phyloP scores from a whole-genome alignment of 2,113 vertebrate genomes.

The Bos indicus region DNA sequence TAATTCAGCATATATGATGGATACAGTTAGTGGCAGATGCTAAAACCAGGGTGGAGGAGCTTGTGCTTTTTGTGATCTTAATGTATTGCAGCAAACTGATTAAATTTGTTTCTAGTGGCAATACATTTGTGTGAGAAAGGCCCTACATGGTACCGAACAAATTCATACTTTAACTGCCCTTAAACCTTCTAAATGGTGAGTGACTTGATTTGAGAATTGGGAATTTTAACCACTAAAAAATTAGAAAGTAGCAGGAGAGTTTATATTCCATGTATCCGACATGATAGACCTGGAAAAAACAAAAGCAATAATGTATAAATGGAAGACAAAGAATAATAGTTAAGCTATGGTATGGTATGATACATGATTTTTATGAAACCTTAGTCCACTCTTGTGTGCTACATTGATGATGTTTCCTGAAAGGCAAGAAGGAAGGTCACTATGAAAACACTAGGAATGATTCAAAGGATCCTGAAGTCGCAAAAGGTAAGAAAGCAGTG shows the following conservation, averaged over 20 bases:
- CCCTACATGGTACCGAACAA: not conserved
- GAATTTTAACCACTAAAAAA: not conserved
- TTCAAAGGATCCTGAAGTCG: not conserved
- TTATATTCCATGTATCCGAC: not conserved
- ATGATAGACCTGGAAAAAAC: not conserved
- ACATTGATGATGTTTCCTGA: slow-evolving; percentile 6
- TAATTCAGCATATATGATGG: slow-evolving; percentile 21
- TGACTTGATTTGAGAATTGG: slow-evolving; percentile 34
- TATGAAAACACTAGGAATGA: not conserved
- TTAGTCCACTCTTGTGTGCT: not conserved
- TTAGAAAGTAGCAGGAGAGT: not conserved
- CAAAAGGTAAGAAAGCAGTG: not conserved
- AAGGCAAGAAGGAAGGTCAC: not conserved
- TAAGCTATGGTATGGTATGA: not conserved
- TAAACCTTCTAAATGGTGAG: not conserved
- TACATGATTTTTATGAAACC: slow-evolving; percentile 24
- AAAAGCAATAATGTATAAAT: not conserved
- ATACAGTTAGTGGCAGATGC: slow-evolving; percentile 25
- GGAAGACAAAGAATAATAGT: not conserved
- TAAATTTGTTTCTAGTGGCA: not conserved
- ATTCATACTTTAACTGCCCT: not conserved
- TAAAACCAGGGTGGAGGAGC: not conserved
- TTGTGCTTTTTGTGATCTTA: not conserved
- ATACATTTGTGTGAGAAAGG: not conserved
- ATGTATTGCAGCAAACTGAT: not conserved